Conservation (phyloP, 2,797 vertebrate species). For the Sparidentex hasta region DNA sequence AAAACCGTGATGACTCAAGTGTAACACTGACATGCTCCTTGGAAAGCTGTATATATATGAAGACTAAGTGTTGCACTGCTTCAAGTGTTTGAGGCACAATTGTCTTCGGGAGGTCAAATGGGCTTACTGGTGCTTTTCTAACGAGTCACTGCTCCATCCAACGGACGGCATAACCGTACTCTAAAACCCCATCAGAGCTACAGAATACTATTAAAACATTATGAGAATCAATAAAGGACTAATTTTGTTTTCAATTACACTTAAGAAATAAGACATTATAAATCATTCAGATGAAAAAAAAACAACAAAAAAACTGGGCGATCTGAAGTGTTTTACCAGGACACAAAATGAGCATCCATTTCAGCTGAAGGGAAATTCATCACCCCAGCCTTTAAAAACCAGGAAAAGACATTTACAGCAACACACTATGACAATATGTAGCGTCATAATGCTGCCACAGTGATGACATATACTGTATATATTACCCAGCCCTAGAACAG, state of each 20-base stretch:
- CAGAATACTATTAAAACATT: conserved; percentile 5
- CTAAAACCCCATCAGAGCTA: neutral
- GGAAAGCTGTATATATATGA: neutral
- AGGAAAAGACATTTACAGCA: no score
- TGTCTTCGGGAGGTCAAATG: neutral
- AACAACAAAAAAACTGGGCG: no score
- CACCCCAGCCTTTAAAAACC: no score
- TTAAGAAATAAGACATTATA: neutral
- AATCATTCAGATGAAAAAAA: neutral
- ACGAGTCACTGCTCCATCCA: conserved; percentile 13
- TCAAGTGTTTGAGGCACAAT: neutral
- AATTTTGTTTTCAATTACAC: neutral
- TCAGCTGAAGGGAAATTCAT: no score
- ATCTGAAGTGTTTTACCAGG: neutral
- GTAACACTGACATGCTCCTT: neutral
- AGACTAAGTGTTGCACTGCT: neutral
- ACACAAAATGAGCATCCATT: no score
- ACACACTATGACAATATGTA: no score
- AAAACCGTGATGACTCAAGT: neutral
- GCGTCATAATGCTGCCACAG: no score
- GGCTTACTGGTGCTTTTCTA: neutral
- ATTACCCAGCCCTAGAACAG: neutral
- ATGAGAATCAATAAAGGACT: neutral
- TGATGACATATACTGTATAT: no score
- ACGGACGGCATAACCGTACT: neutral